phyloP scores from a whole-genome alignment of 2,888 invertebrate species.

The Agrochola macilenta region DNA sequence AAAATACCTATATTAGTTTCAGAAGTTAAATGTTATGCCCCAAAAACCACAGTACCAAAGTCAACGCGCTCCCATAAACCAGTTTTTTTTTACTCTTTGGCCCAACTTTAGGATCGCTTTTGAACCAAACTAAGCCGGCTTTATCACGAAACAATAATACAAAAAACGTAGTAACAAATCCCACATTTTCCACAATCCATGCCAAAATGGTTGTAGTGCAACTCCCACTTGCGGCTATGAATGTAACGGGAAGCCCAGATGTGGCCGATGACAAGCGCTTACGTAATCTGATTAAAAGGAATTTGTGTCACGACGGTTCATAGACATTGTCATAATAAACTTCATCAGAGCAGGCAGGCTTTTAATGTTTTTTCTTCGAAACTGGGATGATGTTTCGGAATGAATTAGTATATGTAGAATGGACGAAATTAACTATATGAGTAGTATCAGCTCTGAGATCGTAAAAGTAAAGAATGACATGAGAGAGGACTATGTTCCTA shows the following conservation, averaged over 20 bases:
- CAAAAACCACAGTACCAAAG: neutral
- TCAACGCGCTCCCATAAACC: neutral
- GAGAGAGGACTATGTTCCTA: neutral
- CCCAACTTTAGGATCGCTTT: neutral
- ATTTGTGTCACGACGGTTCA: constrained; percentile 72
- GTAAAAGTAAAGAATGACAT: neutral
- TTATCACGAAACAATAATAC: neutral
- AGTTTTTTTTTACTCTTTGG: neutral
- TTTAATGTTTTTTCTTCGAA: constrained; percentile 8
- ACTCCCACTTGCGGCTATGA: constrained; percentile 27
- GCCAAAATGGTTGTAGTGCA: constrained; percentile 27
- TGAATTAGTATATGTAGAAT: neutral
- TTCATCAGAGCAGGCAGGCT: constrained; percentile 36
- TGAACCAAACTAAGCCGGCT: constrained; percentile 13
- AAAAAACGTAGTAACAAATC: constrained; percentile 16
- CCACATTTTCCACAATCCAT: constrained; percentile 4
- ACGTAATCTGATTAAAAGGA: constrained; percentile 80
- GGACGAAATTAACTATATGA: neutral
- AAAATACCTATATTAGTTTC: neutral
- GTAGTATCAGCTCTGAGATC: neutral
- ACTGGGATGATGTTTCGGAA: neutral
- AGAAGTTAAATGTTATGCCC: neutral
- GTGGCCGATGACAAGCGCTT: constrained; percentile 67
- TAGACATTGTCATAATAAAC: constrained; percentile 61
- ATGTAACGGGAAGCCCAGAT: constrained; percentile 76